Evolutionary conservation across 2,113 vertebrate genomes (phyloP).

Genomic region (Rhodinocichla rosea): DNA sequence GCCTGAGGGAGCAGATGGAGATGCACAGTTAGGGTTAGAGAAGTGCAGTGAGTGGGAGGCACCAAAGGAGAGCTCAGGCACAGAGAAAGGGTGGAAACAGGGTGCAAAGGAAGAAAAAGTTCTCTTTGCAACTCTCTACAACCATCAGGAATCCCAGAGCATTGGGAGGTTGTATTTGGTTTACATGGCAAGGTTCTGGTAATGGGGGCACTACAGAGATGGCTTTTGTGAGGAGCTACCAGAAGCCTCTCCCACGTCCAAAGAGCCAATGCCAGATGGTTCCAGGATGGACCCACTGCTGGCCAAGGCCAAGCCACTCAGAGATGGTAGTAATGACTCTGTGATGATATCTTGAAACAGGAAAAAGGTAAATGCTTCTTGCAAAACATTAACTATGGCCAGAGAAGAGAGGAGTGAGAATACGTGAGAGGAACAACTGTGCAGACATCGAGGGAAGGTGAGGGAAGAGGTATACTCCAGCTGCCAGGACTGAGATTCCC

Average conservation of each 20-base stretch:
- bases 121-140: background rate
- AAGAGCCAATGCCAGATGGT: background rate
- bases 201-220: background rate
- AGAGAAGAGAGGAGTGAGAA: background rate
- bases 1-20: background rate
- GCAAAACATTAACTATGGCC: background rate
- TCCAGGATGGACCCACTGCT: accelerated
- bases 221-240: background rate
- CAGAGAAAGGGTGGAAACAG: background rate
- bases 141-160: background rate
- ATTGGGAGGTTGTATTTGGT: background rate
- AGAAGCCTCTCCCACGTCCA: background rate
- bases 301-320: background rate
- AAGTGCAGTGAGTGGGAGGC: background rate
- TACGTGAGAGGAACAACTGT: background rate
- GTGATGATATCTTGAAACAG: background rate
- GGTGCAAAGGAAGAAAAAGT: background rate
- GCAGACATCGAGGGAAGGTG: background rate
- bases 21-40: background rate
- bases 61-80: background rate
- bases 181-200: background rate
- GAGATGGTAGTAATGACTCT: background rate
- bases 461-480: background rate
- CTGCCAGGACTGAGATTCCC: background rate
- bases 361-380: background rate